phyloP scores from a whole-genome alignment of 2,113 vertebrate species.

The Geococcyx californianus region DNA sequence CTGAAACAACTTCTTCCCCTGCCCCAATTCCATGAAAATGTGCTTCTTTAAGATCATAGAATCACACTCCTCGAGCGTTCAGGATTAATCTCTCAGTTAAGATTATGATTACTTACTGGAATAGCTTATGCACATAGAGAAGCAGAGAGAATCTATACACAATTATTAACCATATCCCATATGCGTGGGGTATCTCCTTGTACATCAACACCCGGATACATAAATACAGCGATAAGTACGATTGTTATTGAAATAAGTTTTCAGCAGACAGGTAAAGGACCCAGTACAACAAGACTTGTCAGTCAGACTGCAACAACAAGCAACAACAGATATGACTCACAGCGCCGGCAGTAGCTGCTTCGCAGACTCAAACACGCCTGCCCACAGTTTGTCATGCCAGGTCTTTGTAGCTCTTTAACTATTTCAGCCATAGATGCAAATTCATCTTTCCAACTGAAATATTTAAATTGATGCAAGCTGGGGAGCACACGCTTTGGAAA shows the following conservation, averaged over 20 bases:
- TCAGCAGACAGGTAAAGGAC: neutral
- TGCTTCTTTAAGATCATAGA: neutral
- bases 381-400: neutral
- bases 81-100: neutral
- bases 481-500: conserved; percentile 42
- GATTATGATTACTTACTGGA: neutral
- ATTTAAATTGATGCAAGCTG: conserved; percentile 52
- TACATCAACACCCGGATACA: neutral
- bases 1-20: neutral
- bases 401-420: neutral
- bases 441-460: conserved; percentile 9
- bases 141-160: neutral
- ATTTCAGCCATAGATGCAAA: neutral
- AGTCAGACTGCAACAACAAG: neutral
- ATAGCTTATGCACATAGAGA: neutral
- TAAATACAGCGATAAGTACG: fast-evolving
- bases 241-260: neutral
- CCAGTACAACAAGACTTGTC: neutral
- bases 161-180: neutral
- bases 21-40: neutral
- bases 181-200: neutral
- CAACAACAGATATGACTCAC: neutral
- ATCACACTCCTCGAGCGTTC: neutral
- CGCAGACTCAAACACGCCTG: neutral
- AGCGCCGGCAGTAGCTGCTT: neutral